These are phyloP conservation scores for Ardeotis arabs DNA, from an alignment of 2,113 vertebrate genomes.

Conservation along the genomic window DNA sequence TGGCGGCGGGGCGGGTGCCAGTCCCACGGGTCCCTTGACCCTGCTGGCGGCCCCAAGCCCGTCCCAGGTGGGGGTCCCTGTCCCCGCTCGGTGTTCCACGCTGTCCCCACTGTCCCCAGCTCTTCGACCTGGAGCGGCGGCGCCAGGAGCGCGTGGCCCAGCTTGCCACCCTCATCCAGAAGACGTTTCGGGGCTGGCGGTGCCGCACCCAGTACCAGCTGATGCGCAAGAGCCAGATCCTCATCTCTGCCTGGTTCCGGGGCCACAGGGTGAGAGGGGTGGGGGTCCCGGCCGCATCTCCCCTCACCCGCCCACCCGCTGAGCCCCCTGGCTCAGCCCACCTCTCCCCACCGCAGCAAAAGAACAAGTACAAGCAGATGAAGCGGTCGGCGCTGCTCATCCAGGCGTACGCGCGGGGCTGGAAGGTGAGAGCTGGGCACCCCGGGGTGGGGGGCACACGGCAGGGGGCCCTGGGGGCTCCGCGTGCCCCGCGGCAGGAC, in stretches of 20 bases:
- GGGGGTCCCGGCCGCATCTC: rapidly evolving
- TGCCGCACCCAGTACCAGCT: constrained; percentile 70
- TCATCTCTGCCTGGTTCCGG: constrained; percentile 80
- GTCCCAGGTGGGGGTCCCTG: rapidly evolving
- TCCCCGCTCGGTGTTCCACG: rapidly evolving
- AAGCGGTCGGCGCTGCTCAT: constrained; percentile 53
- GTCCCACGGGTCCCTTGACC: rapidly evolving
- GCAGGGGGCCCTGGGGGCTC: background rate
- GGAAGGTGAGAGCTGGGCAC: constrained; percentile 73
- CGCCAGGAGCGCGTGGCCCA: constrained; percentile 63
- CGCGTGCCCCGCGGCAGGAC: rapidly evolving
- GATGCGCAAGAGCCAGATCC: constrained; percentile 81
- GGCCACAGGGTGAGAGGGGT: constrained; percentile 61
- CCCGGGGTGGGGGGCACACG: rapidly evolving
- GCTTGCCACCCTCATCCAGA: constrained; percentile 78
- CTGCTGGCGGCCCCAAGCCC: rapidly evolving
- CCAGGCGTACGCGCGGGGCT: constrained; percentile 76
- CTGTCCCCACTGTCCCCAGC: constrained; percentile 27
- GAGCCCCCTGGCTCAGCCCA: background rate
- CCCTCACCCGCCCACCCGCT: background rate
- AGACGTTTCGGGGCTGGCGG: constrained; percentile 75
- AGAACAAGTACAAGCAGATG: constrained; percentile 67
- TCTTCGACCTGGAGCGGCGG: constrained; percentile 76
- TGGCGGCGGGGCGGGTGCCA: background rate
- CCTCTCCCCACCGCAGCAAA: constrained; percentile 67